Percentiles rank a stretch among this genome's conserved stretches.
phyloP scores from a whole-genome alignment of 2,113 vertebrate species.

The Prochilodus magdalenae region DNA sequence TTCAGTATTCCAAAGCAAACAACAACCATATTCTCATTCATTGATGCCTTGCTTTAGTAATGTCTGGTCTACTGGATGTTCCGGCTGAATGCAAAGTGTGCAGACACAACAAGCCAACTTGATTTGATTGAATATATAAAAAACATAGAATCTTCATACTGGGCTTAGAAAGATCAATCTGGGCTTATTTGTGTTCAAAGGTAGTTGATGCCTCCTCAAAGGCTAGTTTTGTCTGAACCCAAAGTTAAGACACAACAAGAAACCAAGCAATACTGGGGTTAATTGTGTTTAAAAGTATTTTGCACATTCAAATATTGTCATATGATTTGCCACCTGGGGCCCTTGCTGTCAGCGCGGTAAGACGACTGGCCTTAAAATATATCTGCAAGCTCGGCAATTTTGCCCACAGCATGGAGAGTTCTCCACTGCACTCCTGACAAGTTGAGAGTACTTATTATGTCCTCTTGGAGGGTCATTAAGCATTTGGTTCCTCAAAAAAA shows the following conservation, averaged over 20 bases:
- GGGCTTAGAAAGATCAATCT: too few species aligned
- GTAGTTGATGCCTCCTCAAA: too few species aligned
- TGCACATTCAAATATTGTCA: conserved; percentile 14
- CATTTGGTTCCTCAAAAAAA: background rate
- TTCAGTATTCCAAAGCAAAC: background rate
- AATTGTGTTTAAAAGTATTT: conserved; percentile 15
- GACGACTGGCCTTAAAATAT: conserved; percentile 51
- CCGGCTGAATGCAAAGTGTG: background rate
- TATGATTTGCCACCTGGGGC: conserved; percentile 48
- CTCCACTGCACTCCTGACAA: conserved; percentile 20
- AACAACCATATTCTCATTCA: background rate
- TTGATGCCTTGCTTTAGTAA: background rate
- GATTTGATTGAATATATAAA: background rate
- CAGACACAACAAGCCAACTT: background rate
- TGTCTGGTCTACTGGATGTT: background rate
- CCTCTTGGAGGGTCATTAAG: background rate
- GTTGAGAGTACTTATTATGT: conserved; percentile 10
- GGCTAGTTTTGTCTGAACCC: too few species aligned
- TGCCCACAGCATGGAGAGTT: conserved; percentile 32
- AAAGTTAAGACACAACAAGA: too few species aligned
- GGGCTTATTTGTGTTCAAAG: too few species aligned
- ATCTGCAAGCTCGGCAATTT: conserved; percentile 53
- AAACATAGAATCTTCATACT: background rate
- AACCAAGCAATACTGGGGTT: background rate
- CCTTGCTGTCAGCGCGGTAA: conserved; percentile 46